Evolutionary conservation across 2,888 invertebrate species (phyloP).

Genomic region (Apamea monoglypha): DNA sequence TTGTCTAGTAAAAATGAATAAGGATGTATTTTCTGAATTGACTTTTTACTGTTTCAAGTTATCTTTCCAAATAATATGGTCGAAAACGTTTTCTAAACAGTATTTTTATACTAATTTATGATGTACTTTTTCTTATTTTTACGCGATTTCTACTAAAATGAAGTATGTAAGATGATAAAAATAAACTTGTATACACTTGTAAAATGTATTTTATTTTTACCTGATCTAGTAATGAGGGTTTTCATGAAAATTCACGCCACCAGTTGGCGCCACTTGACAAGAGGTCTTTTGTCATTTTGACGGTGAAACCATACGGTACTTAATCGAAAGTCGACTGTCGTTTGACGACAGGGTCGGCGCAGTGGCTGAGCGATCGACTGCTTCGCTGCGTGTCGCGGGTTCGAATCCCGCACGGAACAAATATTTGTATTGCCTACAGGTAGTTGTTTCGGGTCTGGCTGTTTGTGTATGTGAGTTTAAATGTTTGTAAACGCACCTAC

Average conservation of each 20-base stretch:
- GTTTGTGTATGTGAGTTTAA: no score
- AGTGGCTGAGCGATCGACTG: no score
- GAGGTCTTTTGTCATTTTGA: neutral
- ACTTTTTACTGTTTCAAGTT: conserved; percentile 37
- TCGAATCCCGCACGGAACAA: no score
- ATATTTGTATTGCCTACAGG: no score
- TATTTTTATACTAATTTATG: conserved; percentile 89
- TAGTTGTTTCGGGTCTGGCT: no score
- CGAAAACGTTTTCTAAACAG: conserved; percentile 78
- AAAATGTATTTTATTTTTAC: conserved; percentile 45
- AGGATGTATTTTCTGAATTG: conserved; percentile 33
- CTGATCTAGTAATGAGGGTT: neutral
- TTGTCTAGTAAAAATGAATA: conserved; percentile 1
- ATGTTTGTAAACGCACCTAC: no score
- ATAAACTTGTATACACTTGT: conserved; percentile 89
- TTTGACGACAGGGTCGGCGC: no score
- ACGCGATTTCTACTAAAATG: conserved; percentile 85
- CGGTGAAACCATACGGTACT: neutral
- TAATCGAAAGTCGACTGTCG: no score
- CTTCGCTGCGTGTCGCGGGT: no score
- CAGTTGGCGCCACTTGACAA: neutral
- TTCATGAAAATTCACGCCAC: neutral
- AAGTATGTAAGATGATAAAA: conserved; percentile 80
- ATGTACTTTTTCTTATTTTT: conserved; percentile 82
- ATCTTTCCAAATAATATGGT: conserved; percentile 67